Conservation (phyloP, 2,797 vertebrate species). For the Lepus oiostolus region DNA sequence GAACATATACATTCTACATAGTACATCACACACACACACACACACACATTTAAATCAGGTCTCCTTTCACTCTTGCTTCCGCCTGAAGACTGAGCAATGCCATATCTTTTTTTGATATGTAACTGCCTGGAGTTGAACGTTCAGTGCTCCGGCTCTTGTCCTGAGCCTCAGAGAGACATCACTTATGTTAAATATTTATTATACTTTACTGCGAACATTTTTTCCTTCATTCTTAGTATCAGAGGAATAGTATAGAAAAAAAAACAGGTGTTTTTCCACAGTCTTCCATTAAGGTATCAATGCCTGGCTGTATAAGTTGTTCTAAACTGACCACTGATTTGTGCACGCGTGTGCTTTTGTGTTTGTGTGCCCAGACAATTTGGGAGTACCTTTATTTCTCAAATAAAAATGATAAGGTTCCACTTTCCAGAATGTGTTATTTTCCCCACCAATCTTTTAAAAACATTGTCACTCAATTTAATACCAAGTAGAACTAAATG, state of each 20-base stretch:
- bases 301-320: not conserved
- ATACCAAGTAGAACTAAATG: conserved; percentile 56
- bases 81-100: conserved; percentile 54
- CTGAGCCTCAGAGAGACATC: not conserved
- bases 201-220: not conserved
- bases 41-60: conserved; percentile 37
- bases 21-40: too few species aligned
- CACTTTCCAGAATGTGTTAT: conserved; percentile 45
- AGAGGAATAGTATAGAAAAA: not conserved
- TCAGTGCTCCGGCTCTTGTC: not conserved
- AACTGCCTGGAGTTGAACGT: conserved; percentile 28
- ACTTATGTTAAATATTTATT: conserved; percentile 43
- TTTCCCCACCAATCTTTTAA: conserved; percentile 44
- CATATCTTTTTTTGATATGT: conserved; percentile 54
- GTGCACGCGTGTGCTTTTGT: not conserved
- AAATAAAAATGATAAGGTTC: conserved; percentile 66
- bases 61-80: conserved; percentile 52
- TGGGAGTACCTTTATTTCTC: conserved; percentile 51
- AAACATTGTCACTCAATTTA: conserved; percentile 43
- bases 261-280: not conserved
- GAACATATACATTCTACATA: not conserved
- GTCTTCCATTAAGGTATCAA: conserved; percentile 30
- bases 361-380: not conserved
- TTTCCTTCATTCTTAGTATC: conserved; percentile 53
- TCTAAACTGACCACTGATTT: conserved; percentile 33